Evolutionary conservation across 1,140 invertebrate genomes (phyloP).

Genomic region (Idris sp.): DNA sequence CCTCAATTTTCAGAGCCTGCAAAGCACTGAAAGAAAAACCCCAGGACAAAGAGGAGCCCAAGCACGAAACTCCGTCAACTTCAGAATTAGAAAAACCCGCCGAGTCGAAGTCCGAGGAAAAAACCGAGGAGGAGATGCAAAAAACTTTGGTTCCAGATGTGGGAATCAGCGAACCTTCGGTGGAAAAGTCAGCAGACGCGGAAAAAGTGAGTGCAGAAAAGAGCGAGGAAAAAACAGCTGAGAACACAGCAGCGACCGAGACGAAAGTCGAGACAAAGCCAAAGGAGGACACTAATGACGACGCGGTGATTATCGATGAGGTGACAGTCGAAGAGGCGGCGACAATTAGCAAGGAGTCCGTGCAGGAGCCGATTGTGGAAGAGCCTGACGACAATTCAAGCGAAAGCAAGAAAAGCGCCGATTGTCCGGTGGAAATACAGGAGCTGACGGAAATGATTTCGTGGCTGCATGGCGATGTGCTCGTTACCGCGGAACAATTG

Average conservation of each 20-base stretch:
- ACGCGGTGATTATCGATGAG: conserved; percentile 48
- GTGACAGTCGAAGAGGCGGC: conserved; percentile 30
- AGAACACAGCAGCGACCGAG: background rate
- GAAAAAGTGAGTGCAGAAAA: background rate
- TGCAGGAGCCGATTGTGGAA: conserved; percentile 12
- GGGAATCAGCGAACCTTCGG: no score
- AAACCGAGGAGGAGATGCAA: no score
- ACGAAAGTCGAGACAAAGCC: conserved; percentile 14
- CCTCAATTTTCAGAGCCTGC: no score
- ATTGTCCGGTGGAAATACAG: conserved; percentile 3
- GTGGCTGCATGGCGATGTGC: conserved; percentile 80
- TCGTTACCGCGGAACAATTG: conserved; percentile 81
- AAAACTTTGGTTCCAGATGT: no score
- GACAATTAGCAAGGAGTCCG: background rate
- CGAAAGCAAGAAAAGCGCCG: background rate
- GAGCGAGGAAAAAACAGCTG: background rate
- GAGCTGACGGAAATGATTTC: conserved; percentile 72
- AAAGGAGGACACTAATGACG: conserved; percentile 60
- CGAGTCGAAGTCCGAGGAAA: no score
- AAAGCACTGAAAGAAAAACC: no score
- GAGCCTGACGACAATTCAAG: conserved; percentile 25
- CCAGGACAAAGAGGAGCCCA: no score
- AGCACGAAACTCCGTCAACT: no score
- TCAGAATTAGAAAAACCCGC: no score
- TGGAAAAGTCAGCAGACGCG: conserved; percentile 3